Conservation (phyloP, 2,113 vertebrate species). For the Synchiropus splendidus region DNA sequence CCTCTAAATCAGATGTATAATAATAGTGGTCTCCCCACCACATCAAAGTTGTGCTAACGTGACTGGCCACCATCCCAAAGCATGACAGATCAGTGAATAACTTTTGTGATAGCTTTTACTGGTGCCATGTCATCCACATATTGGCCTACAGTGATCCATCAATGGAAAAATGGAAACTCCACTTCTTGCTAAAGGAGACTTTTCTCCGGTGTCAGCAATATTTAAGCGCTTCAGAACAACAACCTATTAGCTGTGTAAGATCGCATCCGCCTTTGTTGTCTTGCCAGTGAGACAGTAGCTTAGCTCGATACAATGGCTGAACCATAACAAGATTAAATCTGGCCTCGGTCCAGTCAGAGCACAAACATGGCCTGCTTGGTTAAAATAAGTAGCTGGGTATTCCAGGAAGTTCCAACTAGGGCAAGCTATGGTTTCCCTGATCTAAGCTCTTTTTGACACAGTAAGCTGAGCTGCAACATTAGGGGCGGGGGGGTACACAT, state of each 20-base stretch:
- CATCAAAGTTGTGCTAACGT: no score
- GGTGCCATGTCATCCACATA: no score
- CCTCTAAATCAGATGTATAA: no score
- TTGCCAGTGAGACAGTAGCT: constrained; percentile 4
- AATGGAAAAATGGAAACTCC: neutral
- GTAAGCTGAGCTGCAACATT: constrained; percentile 40
- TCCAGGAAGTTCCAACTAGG: constrained; percentile 40
- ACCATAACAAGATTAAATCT: constrained; percentile 14
- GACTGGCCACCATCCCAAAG: no score
- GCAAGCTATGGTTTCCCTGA: constrained; percentile 51
- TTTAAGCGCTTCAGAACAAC: neutral
- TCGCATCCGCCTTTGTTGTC: neutral
- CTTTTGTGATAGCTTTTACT: no score
- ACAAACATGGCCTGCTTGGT: constrained; percentile 21
- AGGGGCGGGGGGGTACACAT: constrained; percentile 20
- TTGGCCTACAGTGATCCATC: no score
- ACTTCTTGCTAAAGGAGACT: no score
- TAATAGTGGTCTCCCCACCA: no score
- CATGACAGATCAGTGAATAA: no score
- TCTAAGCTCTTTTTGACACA: constrained; percentile 53
- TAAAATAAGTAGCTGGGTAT: constrained; percentile 39
- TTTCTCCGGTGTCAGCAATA: neutral
- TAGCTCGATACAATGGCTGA: constrained; percentile 11
- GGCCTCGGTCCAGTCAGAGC: constrained; percentile 15
- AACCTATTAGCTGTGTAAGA: neutral